Evolutionary conservation across 2,797 vertebrate genomes (phyloP).

Genomic region (Urosaurus nigricauda): DNA sequence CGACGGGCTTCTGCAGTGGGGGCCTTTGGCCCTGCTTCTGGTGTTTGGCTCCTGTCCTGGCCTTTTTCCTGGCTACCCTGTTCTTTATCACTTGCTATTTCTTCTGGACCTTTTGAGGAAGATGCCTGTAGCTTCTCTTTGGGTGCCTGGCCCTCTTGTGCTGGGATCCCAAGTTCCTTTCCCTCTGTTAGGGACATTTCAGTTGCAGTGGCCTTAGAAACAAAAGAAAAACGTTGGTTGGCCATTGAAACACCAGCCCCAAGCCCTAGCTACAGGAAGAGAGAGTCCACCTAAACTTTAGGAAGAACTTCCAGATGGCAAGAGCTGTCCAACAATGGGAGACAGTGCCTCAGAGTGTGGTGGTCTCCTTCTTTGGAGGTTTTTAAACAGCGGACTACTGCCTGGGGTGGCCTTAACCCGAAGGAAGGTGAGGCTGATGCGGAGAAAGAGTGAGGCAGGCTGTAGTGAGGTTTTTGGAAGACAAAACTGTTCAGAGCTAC

Average conservation of each 20-base stretch:
- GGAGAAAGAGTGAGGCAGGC: too few species aligned
- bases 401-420: too few species aligned
- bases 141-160: not conserved
- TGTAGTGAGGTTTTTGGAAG: too few species aligned
- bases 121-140: not conserved
- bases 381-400: too few species aligned
- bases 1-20: rapidly evolving
- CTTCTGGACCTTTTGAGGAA: not conserved
- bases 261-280: not conserved
- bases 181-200: not conserved
- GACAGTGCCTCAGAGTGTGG: too few species aligned
- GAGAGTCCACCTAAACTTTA: too few species aligned
- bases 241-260: not conserved
- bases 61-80: not conserved
- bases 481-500: too few species aligned
- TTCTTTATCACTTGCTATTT: not conserved
- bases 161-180: not conserved
- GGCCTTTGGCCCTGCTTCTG: not conserved
- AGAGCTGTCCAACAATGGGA: too few species aligned
- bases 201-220: slow-evolving; percentile 21
- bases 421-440: too few species aligned
- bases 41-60: not conserved
- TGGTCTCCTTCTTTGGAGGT: too few species aligned
- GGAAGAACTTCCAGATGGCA: too few species aligned
- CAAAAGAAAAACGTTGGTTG: not conserved